Conservation (phyloP, 2,797 vertebrate species). For the Gymnothorax javanicus region DNA sequence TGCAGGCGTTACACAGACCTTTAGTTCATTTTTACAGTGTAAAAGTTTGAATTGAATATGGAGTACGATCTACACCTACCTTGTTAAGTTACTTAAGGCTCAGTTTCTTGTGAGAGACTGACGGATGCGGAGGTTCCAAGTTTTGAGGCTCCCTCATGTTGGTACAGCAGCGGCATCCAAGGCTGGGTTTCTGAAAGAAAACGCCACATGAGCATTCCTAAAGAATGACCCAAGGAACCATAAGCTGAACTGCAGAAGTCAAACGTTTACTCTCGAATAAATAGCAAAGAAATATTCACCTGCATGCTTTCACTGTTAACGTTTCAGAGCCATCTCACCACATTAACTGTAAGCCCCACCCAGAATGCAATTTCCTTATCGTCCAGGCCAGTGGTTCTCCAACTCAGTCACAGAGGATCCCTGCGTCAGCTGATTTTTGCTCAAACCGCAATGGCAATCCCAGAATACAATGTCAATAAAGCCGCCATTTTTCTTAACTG, state of each 20-base stretch:
- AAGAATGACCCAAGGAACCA: neutral
- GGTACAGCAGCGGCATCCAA: conserved; percentile 1
- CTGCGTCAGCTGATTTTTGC: too few species aligned
- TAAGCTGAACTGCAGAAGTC: neutral
- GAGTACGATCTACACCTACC: conserved; percentile 21
- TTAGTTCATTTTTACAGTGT: neutral
- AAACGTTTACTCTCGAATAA: neutral
- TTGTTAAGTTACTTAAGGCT: conserved; percentile 19
- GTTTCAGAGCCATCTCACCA: neutral
- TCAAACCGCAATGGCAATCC: too few species aligned
- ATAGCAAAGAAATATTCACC: neutral
- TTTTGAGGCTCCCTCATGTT: conserved; percentile 18
- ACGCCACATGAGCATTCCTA: neutral
- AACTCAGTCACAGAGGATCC: too few species aligned
- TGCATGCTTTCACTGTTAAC: neutral
- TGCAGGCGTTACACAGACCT: neutral
- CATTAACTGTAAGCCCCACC: neutral
- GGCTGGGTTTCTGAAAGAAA: conserved; percentile 4
- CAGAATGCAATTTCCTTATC: neutral
- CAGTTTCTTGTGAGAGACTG: neutral
- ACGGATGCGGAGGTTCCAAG: conserved; percentile 4
- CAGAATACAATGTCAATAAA: too few species aligned
- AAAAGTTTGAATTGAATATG: neutral
- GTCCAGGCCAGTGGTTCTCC: neutral
- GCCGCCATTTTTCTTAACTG: too few species aligned